Evolutionary conservation across 2,888 invertebrate species (phyloP).

Genomic region (Diplazon laetatorius): DNA sequence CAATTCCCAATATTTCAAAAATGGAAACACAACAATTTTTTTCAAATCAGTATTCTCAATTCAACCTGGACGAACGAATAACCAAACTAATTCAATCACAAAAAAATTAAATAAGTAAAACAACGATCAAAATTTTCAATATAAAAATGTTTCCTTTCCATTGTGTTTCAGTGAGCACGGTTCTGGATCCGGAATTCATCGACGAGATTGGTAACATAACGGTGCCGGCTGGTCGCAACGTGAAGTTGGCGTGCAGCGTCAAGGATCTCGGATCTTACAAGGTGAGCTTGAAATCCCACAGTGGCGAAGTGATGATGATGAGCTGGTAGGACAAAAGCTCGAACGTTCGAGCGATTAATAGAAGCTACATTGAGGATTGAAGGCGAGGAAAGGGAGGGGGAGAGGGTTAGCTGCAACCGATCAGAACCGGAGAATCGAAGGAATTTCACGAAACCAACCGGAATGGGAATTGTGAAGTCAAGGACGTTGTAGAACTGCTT

Average conservation of each 20-base stretch:
- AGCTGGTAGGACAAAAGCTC: background rate
- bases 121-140: too few species aligned
- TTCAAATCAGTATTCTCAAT: too few species aligned
- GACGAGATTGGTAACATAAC: slow-evolving; percentile 96
- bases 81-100: too few species aligned
- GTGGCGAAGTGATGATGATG: background rate
- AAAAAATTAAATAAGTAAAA: too few species aligned
- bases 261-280: slow-evolving; percentile 95
- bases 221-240: slow-evolving; percentile 94
- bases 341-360: slow-evolving; percentile 2
- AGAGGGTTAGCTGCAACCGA: slow-evolving; percentile 11
- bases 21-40: too few species aligned
- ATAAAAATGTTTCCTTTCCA: too few species aligned
- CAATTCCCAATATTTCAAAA: too few species aligned
- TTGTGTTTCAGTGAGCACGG: slow-evolving; percentile 86
- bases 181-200: slow-evolving; percentile 94
- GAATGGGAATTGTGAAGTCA: slow-evolving; percentile 1
- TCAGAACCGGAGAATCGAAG: background rate
- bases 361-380: background rate
- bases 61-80: too few species aligned
- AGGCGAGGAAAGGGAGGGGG: background rate
- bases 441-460: slow-evolving; percentile 1
- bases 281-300: slow-evolving; percentile 83
- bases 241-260: slow-evolving; percentile 94
- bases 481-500: slow-evolving; percentile 25